Percentiles rank a stretch among this genome's conserved stretches.
Conservation (phyloP, 1,140 invertebrate genomes). For the Acromyrmex heyeri region DNA sequence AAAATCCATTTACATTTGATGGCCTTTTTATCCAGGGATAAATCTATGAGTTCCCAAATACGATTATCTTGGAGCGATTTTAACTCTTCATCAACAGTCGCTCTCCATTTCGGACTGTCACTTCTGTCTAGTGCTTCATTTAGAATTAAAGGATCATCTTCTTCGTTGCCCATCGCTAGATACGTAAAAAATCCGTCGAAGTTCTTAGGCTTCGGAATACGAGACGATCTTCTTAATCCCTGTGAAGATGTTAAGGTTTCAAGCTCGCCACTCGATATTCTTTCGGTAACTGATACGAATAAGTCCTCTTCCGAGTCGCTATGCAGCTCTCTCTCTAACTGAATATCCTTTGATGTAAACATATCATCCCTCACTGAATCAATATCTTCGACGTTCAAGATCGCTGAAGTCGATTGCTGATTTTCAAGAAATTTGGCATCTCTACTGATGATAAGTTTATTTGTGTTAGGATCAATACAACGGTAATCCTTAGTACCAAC, state of each 20-base stretch:
- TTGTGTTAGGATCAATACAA: background rate
- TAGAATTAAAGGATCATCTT: no score
- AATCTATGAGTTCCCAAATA: background rate
- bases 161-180: no score
- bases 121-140: no score
- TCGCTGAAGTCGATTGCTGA: background rate
- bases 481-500: background rate
- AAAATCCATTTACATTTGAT: background rate
- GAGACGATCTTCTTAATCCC: background rate
- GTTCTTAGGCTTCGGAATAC: background rate
- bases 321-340: no score
- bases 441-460: background rate
- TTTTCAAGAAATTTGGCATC: background rate
- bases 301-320: background rate
- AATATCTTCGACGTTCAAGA: background rate
- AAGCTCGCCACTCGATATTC: background rate
- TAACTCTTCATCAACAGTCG: no score
- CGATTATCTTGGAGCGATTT: background rate
- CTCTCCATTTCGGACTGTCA: no score
- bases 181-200: background rate
- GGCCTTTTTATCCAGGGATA: background rate
- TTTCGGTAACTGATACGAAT: background rate
- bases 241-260: background rate
- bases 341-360: no score
- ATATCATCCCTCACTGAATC: background rate